Base-by-base conservation (phyloP, 2,797 vertebrate genomes). In the Gallinago nigripennis region DNA sequence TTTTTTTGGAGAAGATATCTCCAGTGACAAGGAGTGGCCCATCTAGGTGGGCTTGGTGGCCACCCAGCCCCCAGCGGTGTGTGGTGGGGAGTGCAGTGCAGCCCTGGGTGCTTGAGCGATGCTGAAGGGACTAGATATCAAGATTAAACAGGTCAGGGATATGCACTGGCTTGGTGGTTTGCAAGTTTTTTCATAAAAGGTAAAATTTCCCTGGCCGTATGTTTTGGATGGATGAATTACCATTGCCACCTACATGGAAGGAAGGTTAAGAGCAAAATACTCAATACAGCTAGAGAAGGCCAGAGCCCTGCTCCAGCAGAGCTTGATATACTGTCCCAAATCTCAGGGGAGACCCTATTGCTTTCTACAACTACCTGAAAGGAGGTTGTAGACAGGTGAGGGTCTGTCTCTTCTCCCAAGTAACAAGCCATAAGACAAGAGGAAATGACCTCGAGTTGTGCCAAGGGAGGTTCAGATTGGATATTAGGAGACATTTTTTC, bases 191-290 rank as follows among this genome's bases (percentile, higher is more conserved):
- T 64, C 5, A 0, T 53, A 50, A 39, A 85, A 86, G 23, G 30
- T 53, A 58, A 69, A 87, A 80, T 56, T 65, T 45, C 20, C 19
- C 24, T 11, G 4, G 23, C 6, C 27, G 2, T 11, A 30, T 9
- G 12, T 84, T 92, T 90, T 33, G 60, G 39, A 53, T 21, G 56
- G 31, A 16, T 48, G 51, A 70, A 63, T 88, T 66, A 23, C 39
- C 1, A 0, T 35, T 82, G 68, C n/a, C 0, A 0, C 15, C 66
- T 58, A 51, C 0, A 0, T 33, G 19, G 48, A 63, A 79, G 16
- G 30, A 77, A 86, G 27, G 39, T 82, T 90, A 73, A 70, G 8
- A 12, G 37, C 66, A 88, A 92, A 86, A 82, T 35, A 64, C 64
- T 70, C 25, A 53, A 19, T 5, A 25, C 5, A 61, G 45, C 21